A percentile compares a stretch with the other conserved stretches of the same genome.
Conservation (phyloP, 2,797 vertebrate genomes). For the Tarsius wallacei region DNA sequence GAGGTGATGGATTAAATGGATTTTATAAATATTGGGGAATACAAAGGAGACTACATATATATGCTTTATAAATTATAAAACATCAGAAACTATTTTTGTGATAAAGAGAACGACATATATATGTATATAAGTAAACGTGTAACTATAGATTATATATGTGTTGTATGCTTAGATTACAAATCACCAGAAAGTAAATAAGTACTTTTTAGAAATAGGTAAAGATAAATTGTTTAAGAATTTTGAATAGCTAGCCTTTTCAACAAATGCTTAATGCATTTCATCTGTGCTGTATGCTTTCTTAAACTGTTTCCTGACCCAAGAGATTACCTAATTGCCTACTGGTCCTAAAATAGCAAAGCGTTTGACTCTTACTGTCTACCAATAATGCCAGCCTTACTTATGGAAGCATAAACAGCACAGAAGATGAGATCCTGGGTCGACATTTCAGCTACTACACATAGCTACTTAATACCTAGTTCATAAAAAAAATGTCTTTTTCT, state of each 20-base stretch:
- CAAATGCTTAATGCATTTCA: constrained; percentile 55
- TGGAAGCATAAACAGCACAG: constrained; percentile 7
- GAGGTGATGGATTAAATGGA: background rate
- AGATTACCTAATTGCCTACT: constrained; percentile 10
- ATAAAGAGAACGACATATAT: background rate
- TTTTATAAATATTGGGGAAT: background rate
- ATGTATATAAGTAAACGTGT: background rate
- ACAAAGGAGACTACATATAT: background rate
- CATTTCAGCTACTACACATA: constrained; percentile 59
- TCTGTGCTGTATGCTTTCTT: constrained; percentile 14
- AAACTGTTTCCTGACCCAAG: constrained; percentile 14
- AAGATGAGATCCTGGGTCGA: background rate
- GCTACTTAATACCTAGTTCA: constrained; percentile 8
- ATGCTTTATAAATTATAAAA: constrained; percentile 31
- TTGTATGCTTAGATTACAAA: constrained; percentile 16
- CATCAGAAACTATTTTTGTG: constrained; percentile 10
- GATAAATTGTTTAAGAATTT: constrained; percentile 39
- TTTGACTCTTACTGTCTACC: constrained; percentile 47
- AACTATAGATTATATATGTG: background rate
- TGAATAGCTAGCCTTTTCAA: constrained; percentile 40
- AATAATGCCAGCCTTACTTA: constrained; percentile 37
- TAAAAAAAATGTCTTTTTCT: background rate
- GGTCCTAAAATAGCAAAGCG: constrained; percentile 17
- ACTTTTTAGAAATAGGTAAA: background rate
- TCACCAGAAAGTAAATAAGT: background rate